Conservation (phyloP, 1,140 invertebrate genomes). For the Nylanderia fulva region DNA sequence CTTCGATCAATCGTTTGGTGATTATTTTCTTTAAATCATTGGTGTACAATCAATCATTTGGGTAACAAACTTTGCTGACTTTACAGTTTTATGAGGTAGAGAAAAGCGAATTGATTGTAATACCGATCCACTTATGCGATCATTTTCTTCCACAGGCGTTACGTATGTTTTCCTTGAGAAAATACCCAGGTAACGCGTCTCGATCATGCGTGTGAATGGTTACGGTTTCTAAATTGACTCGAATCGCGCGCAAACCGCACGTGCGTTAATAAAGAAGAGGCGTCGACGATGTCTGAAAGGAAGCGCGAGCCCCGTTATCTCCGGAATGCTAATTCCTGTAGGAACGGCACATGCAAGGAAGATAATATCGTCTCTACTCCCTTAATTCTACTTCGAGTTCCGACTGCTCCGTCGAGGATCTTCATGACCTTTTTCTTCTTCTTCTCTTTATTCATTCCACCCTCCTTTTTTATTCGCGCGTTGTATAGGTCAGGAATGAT, state of each 20-base stretch:
- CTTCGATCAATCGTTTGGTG: not conserved
- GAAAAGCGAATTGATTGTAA: not conserved
- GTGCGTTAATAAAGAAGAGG: constrained; percentile 41
- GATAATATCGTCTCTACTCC: constrained; percentile 65
- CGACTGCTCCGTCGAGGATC: constrained; percentile 20
- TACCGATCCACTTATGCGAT: constrained; percentile 27
- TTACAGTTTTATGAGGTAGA: not conserved
- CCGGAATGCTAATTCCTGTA: constrained; percentile 67
- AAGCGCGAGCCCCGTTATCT: constrained; percentile 62
- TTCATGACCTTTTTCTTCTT: constrained; percentile 46
- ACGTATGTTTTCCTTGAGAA: constrained; percentile 77
- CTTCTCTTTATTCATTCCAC: not conserved
- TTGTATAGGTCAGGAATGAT: constrained; percentile 50
- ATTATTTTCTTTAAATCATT: not conserved
- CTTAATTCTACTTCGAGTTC: constrained; percentile 31
- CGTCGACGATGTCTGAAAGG: constrained; percentile 51
- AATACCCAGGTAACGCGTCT: constrained; percentile 71
- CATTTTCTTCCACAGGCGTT: constrained; percentile 13
- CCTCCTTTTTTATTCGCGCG: not conserved
- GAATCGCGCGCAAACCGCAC: not conserved
- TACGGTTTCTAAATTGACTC: constrained; percentile 71
- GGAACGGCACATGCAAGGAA: constrained; percentile 56
- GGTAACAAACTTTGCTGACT: not conserved
- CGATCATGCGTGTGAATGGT: constrained; percentile 74
- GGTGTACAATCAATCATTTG: not conserved